Percentiles rank a stretch among this genome's conserved stretches.
Conservation (phyloP, 2,113 vertebrate species). For the Nerophis ophidion region DNA sequence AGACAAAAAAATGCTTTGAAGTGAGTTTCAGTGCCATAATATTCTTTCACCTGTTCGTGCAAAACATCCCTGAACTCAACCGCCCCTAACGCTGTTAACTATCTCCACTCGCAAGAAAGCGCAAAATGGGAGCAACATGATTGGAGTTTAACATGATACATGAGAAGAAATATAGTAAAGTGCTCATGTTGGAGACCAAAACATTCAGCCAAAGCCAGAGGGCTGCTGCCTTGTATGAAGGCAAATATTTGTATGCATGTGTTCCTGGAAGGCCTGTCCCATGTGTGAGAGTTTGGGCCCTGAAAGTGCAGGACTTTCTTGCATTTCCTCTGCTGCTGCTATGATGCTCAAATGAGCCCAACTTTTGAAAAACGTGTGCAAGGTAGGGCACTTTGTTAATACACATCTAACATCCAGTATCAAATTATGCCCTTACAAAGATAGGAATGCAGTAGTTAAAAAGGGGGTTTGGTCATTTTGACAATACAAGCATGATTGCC, state of each 20-base stretch:
- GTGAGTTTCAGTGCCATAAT: background rate
- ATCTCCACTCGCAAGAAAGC: background rate
- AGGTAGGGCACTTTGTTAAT: too few relatives aligned
- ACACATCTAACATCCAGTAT: too few relatives aligned
- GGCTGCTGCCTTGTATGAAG: background rate
- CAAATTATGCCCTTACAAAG: too few relatives aligned
- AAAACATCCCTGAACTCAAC: background rate
- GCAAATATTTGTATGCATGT: background rate
- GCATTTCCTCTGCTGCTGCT: constrained; percentile 1
- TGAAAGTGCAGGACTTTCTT: constrained; percentile 2
- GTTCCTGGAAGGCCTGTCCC: background rate
- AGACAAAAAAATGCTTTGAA: constrained; percentile 13
- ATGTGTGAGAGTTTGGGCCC: background rate
- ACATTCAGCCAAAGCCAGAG: background rate
- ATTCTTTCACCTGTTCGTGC: background rate
- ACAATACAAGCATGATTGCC: too few relatives aligned
- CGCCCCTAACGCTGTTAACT: background rate
- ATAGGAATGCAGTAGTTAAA: too few relatives aligned
- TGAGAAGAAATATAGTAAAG: background rate
- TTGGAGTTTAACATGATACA: too few relatives aligned
- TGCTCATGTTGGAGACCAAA: background rate
- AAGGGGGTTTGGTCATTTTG: too few relatives aligned
- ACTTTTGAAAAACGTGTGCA: background rate
- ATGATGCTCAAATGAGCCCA: background rate
- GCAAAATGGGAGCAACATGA: too few relatives aligned